A percentile compares a stretch with the other conserved stretches of the same genome.
These are phyloP conservation scores for Progne subis DNA, from an alignment of 2,113 vertebrate species.

Conservation along the genomic window DNA sequence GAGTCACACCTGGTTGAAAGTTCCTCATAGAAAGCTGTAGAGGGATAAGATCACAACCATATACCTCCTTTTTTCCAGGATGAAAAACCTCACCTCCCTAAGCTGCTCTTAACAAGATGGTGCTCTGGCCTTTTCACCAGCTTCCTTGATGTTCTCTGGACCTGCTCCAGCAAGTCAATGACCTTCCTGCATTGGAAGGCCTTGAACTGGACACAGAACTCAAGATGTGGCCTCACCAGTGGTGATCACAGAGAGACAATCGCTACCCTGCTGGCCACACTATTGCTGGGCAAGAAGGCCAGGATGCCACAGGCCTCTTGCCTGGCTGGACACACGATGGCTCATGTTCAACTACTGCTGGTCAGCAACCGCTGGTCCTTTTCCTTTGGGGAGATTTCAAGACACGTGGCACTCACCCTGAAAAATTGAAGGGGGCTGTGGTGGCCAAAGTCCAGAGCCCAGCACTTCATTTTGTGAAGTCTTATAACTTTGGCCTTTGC, in stretches of 20 bases:
- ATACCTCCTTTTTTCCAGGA: neutral
- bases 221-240: fast-evolving
- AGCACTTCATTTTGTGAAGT: fast-evolving
- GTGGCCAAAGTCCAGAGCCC: neutral
- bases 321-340: fast-evolving
- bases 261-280: no score
- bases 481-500: no score
- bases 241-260: neutral
- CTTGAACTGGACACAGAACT: neutral
- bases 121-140: neutral
- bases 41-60: neutral
- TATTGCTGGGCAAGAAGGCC: neutral
- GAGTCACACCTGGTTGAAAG: neutral
- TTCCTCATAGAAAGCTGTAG: neutral
- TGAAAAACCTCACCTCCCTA: neutral
- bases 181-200: neutral
- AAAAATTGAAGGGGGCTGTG: neutral
- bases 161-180: neutral
- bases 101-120: neutral
- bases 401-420: fast-evolving
- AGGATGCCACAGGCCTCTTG: fast-evolving
- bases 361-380: fast-evolving
- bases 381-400: fast-evolving
- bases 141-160: neutral
- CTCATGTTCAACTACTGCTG: fast-evolving